A percentile compares a stretch with the other conserved stretches of the same genome.
phyloP scores from a whole-genome alignment of 2,888 invertebrate genomes.

The Gasteruption jaculator region DNA sequence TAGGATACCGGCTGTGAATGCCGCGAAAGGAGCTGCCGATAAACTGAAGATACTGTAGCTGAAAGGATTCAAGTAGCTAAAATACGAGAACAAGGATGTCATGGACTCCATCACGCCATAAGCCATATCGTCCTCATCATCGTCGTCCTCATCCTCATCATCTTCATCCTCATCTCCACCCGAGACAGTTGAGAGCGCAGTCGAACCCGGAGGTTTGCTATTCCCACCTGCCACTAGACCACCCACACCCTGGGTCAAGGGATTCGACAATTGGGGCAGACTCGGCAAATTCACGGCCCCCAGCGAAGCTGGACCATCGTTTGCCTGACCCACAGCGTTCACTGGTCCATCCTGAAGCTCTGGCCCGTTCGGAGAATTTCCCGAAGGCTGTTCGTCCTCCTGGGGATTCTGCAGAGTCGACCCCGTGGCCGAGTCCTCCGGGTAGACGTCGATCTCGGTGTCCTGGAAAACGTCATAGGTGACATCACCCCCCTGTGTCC shows the following conservation, averaged over 20 bases:
- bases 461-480: slow-evolving; percentile 35
- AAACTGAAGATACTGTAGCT: slow-evolving; percentile 60
- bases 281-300: slow-evolving; percentile 16
- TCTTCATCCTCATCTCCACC: slow-evolving; percentile 36
- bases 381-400: too few relatives aligned
- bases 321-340: slow-evolving; percentile 20
- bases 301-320: too few relatives aligned
- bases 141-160: slow-evolving; percentile 54
- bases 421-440: too few relatives aligned
- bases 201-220: slow-evolving; percentile 3
- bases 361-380: neutral
- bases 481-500: slow-evolving; percentile 1
- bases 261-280: slow-evolving; percentile 1
- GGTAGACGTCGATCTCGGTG: slow-evolving; percentile 36
- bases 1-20: slow-evolving; percentile 61
- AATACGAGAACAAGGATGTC: slow-evolving; percentile 54
- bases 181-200: slow-evolving; percentile 1
- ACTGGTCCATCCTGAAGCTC: neutral
- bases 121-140: slow-evolving; percentile 44
- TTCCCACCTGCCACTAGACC: slow-evolving; percentile 6
- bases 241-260: neutral
- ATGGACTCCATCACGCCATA: slow-evolving; percentile 55
- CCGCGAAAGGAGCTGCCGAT: slow-evolving; percentile 61
- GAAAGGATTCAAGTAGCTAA: slow-evolving; percentile 59
- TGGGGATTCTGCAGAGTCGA: too few relatives aligned